Evolutionary conservation across 2,888 invertebrate genomes (phyloP).

Genomic region (Tricholauxania praeusta): DNA sequence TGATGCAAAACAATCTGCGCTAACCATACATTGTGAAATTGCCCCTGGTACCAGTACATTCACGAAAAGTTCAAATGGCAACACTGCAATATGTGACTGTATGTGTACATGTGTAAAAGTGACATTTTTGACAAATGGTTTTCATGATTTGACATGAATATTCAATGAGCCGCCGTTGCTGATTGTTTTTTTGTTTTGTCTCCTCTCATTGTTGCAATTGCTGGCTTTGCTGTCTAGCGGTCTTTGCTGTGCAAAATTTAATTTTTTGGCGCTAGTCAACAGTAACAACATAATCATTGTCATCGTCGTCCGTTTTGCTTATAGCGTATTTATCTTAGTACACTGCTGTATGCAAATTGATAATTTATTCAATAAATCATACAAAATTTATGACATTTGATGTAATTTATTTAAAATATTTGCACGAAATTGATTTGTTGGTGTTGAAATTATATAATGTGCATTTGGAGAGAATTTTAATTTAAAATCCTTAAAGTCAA

Average conservation of each 20-base stretch:
- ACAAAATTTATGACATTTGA: slow-evolving; percentile 42
- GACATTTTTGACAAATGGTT: slow-evolving; percentile 41
- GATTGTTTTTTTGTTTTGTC: background rate
- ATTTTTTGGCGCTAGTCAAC: slow-evolving; percentile 24
- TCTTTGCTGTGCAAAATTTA: slow-evolving; percentile 27
- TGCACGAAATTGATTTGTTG: slow-evolving; percentile 25
- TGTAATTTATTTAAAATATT: slow-evolving; percentile 37
- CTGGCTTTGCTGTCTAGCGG: slow-evolving; percentile 12
- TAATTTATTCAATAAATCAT: slow-evolving; percentile 44
- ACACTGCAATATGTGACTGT: slow-evolving; percentile 13
- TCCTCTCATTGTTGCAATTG: background rate
- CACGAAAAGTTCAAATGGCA: too few species aligned
- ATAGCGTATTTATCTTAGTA: background rate
- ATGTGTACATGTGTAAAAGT: slow-evolving; percentile 19
- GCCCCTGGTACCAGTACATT: too few species aligned
- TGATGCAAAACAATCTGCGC: too few species aligned
- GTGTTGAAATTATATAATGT: background rate
- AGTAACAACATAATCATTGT: background rate
- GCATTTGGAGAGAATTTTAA: too few species aligned
- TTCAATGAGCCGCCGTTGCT: slow-evolving; percentile 37
- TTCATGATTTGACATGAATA: slow-evolving; percentile 42
- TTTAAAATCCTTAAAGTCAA: too few species aligned
- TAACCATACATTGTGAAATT: too few species aligned
- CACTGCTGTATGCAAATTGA: slow-evolving; percentile 36
- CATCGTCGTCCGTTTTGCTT: background rate